These are phyloP conservation scores for Triops cancriformis DNA, from an alignment of 1,140 invertebrate genomes.

Conservation along the genomic window DNA sequence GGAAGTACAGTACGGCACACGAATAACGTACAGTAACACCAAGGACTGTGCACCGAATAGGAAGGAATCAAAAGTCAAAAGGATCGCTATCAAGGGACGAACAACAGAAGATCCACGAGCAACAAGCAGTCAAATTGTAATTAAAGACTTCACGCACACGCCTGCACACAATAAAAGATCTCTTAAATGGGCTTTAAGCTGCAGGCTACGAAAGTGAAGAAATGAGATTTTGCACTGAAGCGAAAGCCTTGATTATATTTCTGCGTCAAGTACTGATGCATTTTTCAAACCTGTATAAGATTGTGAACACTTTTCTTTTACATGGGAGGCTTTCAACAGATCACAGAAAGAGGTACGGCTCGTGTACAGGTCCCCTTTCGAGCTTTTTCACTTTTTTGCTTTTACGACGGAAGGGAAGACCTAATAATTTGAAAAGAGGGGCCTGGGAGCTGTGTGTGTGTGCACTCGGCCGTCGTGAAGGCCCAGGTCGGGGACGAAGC, in stretches of 20 bases:
- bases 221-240: not conserved
- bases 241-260: slow-evolving; percentile 6
- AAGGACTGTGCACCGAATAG: not conserved
- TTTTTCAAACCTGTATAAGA: not conserved
- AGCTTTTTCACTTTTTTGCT: not conserved
- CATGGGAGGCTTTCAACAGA: not conserved
- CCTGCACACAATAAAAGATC: not conserved
- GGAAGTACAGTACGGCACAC: not conserved
- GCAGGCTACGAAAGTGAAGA: not conserved
- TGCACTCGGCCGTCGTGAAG: not conserved
- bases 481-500: not conserved
- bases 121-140: not conserved
- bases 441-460: not conserved
- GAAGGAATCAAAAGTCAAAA: not conserved
- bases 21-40: not conserved
- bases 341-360: not conserved
- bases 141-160: not conserved
- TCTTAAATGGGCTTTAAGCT: not conserved
- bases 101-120: not conserved
- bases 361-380: not conserved
- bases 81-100: too few species aligned
- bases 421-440: not conserved
- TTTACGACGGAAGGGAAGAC: not conserved
- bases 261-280: slow-evolving; percentile 13
- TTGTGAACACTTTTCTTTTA: not conserved